Base-by-base conservation (phyloP, 2,113 vertebrate genomes). In the Eurystomus gularis region DNA sequence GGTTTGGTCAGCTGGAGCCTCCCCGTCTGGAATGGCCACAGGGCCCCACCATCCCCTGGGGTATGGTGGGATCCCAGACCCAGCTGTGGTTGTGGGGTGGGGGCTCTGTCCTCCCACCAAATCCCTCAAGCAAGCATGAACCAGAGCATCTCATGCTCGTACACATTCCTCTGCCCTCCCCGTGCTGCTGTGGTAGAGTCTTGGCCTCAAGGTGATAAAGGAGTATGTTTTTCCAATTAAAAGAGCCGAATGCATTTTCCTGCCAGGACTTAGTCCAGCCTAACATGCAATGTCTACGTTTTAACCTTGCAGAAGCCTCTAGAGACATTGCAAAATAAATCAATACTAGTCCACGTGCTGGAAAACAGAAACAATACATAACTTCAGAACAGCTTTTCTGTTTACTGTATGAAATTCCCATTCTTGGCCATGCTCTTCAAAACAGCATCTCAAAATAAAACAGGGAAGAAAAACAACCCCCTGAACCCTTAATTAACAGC, bases 211-310 rank as follows among this genome's bases (percentile, higher is more conserved):
- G 94, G 88, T 92, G 92, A 96, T 86, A 94, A 96, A 81, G 37
- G 35, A 87, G 46, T 61, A 3, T 96, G 96, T 96, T 97, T 97
- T 97, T 95, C 91, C 94, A 96, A 96, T 97, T 96, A 96, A 82
- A 95, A 85, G 78, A 92, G 78, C 88, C 94, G 96, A 95, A 97
- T 96, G 95, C 10, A 0, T 96, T 97, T 96, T 92, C 95, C 96
- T 96, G 94, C 81, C 86, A 93, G 89, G 78, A 46, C 95, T 89
- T 64, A 88, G 94, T 49, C 58, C 93, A 82, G 93, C 44, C 94
- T 78, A 88, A 91, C 82, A 31, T 77, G 90, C 52, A 3, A 76
- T 82, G 84, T 94, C 97, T 96, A 95, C 91, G 51, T 95, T 94
- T 88, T 93, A 96, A 86, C 95, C 96, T 86, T 64, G 88, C 94